Conservation (phyloP, 37 sponge, comb jelly and placozoan species). For the Aplysina aerophoba region DNA sequence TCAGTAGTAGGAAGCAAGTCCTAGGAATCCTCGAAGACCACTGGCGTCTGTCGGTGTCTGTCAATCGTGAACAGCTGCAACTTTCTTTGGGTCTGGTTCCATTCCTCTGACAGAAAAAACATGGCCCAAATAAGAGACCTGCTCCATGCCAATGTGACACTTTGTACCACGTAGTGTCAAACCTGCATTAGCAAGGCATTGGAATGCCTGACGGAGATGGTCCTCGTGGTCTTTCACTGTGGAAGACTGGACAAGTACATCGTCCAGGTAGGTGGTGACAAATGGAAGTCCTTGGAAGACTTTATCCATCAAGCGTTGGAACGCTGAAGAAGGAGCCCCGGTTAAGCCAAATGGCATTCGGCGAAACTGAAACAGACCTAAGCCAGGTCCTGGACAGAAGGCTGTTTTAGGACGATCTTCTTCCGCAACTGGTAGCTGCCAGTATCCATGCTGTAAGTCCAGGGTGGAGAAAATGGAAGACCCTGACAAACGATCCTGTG, state of each 20-base stretch:
- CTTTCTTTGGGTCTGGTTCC: slow-evolving; percentile 54
- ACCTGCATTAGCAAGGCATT: slow-evolving; percentile 51
- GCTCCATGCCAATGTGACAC: slow-evolving; percentile 47
- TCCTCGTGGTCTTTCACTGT: slow-evolving; percentile 12
- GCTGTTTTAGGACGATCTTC: slow-evolving; percentile 56
- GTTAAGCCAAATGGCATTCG: slow-evolving; percentile 59
- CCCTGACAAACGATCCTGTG: slow-evolving; percentile 58
- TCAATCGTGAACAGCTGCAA: slow-evolving; percentile 47
- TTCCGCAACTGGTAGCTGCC: slow-evolving; percentile 58
- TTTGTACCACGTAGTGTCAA: slow-evolving; percentile 56
- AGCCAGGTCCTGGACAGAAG: slow-evolving; percentile 66
- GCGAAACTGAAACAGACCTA: slow-evolving; percentile 65
- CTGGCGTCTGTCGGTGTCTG: slow-evolving; percentile 29
- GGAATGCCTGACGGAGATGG: slow-evolving; percentile 60
- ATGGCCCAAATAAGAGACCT: slow-evolving; percentile 55
- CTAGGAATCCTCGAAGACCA: slow-evolving; percentile 49
- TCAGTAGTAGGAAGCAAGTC: slow-evolving; percentile 65
- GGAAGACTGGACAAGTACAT: slow-evolving; percentile 57
- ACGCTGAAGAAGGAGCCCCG: slow-evolving; percentile 66
- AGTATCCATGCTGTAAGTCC: too few relatives aligned
- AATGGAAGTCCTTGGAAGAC: slow-evolving; percentile 56
- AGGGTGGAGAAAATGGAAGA: too few relatives aligned
- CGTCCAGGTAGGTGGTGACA: slow-evolving; percentile 55
- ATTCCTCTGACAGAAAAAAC: slow-evolving; percentile 49
- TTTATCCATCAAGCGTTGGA: slow-evolving; percentile 63